Conservation (phyloP, 2,797 vertebrate genomes). For the Sebastes vulpes region DNA sequence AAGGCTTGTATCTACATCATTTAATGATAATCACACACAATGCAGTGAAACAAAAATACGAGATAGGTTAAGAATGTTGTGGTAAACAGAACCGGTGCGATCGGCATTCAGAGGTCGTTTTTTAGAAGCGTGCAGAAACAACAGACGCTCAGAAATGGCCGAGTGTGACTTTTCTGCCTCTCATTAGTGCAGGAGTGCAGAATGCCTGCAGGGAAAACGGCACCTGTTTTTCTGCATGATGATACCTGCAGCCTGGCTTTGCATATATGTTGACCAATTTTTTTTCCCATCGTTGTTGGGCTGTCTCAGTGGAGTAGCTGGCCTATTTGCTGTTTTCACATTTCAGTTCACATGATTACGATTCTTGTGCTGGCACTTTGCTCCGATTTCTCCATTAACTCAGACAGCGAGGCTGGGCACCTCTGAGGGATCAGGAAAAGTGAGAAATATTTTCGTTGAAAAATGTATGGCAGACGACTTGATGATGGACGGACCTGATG, state of each 20-base stretch:
- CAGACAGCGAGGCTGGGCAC: not conserved
- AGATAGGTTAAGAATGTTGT: not conserved
- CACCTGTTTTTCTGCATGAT: conserved; percentile 27
- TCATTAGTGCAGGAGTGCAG: conserved; percentile 24
- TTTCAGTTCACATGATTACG: conserved; percentile 43
- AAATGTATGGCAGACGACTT: conserved; percentile 5
- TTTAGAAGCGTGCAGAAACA: not conserved
- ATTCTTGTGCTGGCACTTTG: conserved; percentile 19
- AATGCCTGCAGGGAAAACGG: conserved; percentile 13
- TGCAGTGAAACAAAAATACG: not conserved
- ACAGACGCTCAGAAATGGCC: not conserved
- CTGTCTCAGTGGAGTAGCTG: conserved; percentile 18
- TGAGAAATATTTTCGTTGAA: conserved; percentile 30
- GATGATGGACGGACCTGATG: conserved; percentile 15
- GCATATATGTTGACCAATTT: conserved; percentile 13
- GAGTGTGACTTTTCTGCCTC: not conserved
- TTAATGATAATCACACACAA: not conserved
- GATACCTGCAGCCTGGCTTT: conserved; percentile 14
- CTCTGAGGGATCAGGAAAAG: not conserved
- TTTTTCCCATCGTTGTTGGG: not conserved
- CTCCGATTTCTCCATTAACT: not conserved
- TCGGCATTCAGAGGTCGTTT: not conserved
- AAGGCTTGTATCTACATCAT: not conserved
- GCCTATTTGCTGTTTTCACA: conserved; percentile 38
- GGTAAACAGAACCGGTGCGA: not conserved